Evolutionary conservation across 2,888 invertebrate species (phyloP).

Genomic region (Chrysolina haemoptera): DNA sequence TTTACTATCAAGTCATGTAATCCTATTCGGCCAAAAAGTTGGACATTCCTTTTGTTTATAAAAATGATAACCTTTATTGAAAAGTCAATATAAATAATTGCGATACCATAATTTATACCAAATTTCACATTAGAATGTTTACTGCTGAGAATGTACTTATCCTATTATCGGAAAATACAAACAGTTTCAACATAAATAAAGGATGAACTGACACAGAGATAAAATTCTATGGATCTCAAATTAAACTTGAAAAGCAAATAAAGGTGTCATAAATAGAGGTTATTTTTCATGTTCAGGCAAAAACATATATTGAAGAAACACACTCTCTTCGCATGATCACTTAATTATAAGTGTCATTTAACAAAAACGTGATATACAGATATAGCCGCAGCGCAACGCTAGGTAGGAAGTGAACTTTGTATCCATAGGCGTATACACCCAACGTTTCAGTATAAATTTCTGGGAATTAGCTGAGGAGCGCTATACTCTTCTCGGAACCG

Average conservation of each 20-base stretch:
- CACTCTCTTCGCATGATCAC: constrained; percentile 25
- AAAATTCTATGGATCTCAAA: neutral
- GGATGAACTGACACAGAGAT: neutral
- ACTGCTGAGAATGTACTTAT: neutral
- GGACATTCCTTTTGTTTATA: too few species aligned
- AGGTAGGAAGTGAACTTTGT: constrained; percentile 22
- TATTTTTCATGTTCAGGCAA: constrained; percentile 26
- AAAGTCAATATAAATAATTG: neutral
- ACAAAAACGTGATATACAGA: constrained; percentile 26
- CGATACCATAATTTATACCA: neutral
- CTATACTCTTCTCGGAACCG: too few species aligned
- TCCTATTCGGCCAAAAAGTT: too few species aligned
- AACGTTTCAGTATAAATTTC: neutral
- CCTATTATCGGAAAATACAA: neutral
- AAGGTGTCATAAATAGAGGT: constrained; percentile 22
- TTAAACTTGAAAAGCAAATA: constrained; percentile 4
- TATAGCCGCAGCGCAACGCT: constrained; percentile 7
- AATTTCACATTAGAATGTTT: neutral
- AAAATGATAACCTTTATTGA: too few species aligned
- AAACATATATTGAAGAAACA: constrained; percentile 20
- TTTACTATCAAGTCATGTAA: too few species aligned
- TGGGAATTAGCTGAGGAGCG: too few species aligned
- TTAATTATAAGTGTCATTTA: constrained; percentile 28
- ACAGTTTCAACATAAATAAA: constrained; percentile 11
- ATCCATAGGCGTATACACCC: constrained; percentile 8